Evolutionary conservation across 2,888 invertebrate species (phyloP).

Genomic region (Drosophila conformis): DNA sequence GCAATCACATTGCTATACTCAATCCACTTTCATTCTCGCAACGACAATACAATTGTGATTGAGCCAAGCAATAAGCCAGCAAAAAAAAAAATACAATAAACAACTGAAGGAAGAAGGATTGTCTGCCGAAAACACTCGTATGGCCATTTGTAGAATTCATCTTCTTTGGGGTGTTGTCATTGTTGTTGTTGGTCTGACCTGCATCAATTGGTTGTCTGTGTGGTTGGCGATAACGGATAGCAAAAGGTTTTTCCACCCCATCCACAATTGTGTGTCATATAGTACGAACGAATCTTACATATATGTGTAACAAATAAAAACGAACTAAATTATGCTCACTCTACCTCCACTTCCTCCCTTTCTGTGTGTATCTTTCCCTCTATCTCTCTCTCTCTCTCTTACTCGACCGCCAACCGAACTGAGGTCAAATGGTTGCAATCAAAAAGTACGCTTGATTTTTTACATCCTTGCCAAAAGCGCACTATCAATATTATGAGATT

Average conservation of each 20-base stretch:
- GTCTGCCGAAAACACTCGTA: constrained; percentile 50
- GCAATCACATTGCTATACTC: constrained; percentile 38
- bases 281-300: constrained; percentile 1
- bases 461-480: constrained; percentile 48
- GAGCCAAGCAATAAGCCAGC: constrained; percentile 52
- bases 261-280: constrained; percentile 46
- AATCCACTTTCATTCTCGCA: constrained; percentile 15
- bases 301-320: constrained; percentile 28
- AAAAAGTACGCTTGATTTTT: constrained; percentile 66
- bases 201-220: constrained; percentile 59
- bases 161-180: constrained; percentile 28
- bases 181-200: constrained; percentile 39
- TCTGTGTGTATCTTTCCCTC: neutral
- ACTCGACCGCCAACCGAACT: constrained; percentile 6
- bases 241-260: constrained; percentile 16
- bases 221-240: constrained; percentile 16
- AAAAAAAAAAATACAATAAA: neutral
- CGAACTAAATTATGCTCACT: constrained; percentile 47
- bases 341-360: neutral
- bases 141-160: constrained; percentile 50
- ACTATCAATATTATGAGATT: constrained; percentile 79
- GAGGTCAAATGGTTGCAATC: constrained; percentile 63
- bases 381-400: neutral
- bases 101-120: constrained; percentile 30
- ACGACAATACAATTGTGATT: constrained; percentile 61